Evolutionary conservation across 2,113 vertebrate species (phyloP).

Genomic region (Nicator chloris): DNA sequence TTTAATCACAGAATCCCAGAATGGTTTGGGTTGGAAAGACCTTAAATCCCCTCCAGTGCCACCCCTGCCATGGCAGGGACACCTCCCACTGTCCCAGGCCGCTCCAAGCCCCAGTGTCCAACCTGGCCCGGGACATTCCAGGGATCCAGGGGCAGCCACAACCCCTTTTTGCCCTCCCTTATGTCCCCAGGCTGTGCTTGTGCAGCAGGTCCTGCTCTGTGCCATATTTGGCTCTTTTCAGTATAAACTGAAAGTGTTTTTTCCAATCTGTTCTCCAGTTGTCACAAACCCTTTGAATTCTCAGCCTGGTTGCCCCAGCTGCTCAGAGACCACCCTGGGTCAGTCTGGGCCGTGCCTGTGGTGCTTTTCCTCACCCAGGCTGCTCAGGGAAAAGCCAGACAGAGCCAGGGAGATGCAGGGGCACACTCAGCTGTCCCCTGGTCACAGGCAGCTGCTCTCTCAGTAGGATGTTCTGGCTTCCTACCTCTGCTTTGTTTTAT

Average conservation of each 20-base stretch:
- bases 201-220: neutral
- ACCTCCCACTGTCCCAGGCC: neutral
- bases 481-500: neutral
- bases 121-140: neutral
- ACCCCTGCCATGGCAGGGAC: neutral
- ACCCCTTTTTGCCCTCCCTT: neutral
- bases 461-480: neutral
- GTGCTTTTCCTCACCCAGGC: neutral
- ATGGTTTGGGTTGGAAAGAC: neutral
- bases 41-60: rapidly evolving
- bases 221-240: neutral
- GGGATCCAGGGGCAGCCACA: neutral
- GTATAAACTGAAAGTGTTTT: rapidly evolving
- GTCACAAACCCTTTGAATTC: neutral
- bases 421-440: neutral
- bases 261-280: neutral
- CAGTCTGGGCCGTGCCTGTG: neutral
- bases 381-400: neutral
- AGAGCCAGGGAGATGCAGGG: neutral
- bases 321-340: neutral
- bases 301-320: neutral
- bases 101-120: neutral
- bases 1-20: neutral
- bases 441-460: neutral
- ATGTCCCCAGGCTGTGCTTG: neutral